Evolutionary conservation across 2,113 vertebrate species (phyloP), one percentile per base, ranked within the genome.

Genomic region (Echinops telfairi): DNA sequence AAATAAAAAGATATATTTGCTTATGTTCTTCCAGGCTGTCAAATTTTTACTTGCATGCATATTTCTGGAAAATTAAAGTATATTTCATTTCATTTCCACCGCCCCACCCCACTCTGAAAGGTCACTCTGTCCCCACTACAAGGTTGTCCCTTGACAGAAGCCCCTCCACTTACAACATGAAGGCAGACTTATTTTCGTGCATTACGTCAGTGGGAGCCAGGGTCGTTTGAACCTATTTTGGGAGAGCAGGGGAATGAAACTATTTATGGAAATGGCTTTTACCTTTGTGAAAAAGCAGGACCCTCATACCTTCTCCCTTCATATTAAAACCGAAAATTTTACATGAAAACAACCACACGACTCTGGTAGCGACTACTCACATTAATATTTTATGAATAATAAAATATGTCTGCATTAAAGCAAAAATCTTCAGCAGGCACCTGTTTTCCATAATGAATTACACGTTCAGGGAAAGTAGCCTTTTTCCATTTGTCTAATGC

Each of bases 1-100:
- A 98, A 98, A 98, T 98, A 98, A 98, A 98, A 98, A 98, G 98
- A 98, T 98, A 98, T 98, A 98, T 98, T 98, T 98, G 98, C 98
- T 98, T 98, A 98, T 98, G 98, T 98, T 98, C 98, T 98, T 98
- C 98, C 98, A 97, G 96, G 97, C 98, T 98, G 98, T 98, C 98
- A 98, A 97, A 98, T 98, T 98, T 98, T 98, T 98, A 98, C 98
- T 98, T 97, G 97, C 98, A 98, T 98, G 97, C 97, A 98, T 98
- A 98, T 98, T 98, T 98, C 98, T 98, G 97, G 94, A 97, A 98
- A 98, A 98, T 98, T 97, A 98, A 98, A 98, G 97, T 97, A 83
- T 98, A 98, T 98, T 98, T 98, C 97, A 97, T 97, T 98, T 97
- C 97, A 88, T 97, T 96, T 97, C 97, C 94, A 64, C 96, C 97